Base-by-base conservation (phyloP, 2,888 invertebrate species). In the Polydrusus cervinus region DNA sequence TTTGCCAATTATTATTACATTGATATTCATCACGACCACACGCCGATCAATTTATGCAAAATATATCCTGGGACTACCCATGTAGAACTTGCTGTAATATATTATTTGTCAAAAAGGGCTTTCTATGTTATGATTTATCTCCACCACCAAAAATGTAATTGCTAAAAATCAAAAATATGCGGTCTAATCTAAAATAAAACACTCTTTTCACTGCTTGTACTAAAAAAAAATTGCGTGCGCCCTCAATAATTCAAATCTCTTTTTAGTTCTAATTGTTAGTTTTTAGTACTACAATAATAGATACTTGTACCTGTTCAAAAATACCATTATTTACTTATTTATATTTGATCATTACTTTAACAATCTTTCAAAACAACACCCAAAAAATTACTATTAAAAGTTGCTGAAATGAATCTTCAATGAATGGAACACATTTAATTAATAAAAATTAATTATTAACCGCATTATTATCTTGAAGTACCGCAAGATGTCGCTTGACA, bases 11-110 rank as follows among this genome's bases (percentile, higher is more conserved):
- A 51, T 40, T 38, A 13, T 70, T 62, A 51, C 70, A 70, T 70
- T 70, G 62, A 62, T 62, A 70, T 70, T 70, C 70, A 62, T 70
- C 70, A 62, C 11, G 30, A 62, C 45, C 55, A 55, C 57, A 68
- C 67, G 43, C 40, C 25, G 45, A n/a, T 18, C 10, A 2, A 53
- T 62, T 62, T 70, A 70, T 70, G 70, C 53, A 70, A 70, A 70
- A 25, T 34, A 69, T 60, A 25, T 47, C 38, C 18, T 60, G 57
- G 47, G 14, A 69, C 47, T 60, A 60, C 25, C 67, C 43, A 60
- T 30, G 25, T 14, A 49, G 10, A 14, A 16, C 14, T n/a, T 30
- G 34, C 20, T 30, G 45, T 11, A 34, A 49, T 30, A 65, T 34
- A 49, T 6, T n/a, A 49, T n/a, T n/a, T n/a, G 49, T 30, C n/a